Percentiles rank a stretch among this genome's conserved stretches.
Evolutionary conservation across 2,888 invertebrate genomes (phyloP).

Genomic region (Thereva nobilitata): DNA sequence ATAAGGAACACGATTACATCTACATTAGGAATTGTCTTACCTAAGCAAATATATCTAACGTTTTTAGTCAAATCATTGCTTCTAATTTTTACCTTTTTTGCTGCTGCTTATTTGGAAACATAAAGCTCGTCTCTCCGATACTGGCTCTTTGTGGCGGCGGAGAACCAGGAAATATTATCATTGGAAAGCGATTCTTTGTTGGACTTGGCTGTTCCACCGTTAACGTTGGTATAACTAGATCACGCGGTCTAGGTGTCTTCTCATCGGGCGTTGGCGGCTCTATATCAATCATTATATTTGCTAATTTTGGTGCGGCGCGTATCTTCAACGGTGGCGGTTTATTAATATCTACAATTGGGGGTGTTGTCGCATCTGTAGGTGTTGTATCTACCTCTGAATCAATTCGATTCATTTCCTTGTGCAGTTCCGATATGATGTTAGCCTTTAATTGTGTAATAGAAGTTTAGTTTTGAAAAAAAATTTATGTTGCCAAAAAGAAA

Average conservation of each 20-base stretch:
- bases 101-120: slow-evolving; percentile 58
- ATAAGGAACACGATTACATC: no score
- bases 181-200: slow-evolving; percentile 61
- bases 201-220: slow-evolving; percentile 72
- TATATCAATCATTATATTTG: slow-evolving; percentile 49
- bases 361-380: slow-evolving; percentile 48
- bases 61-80: neutral
- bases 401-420: slow-evolving; percentile 36
- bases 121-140: slow-evolving; percentile 55
- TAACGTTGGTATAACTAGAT: slow-evolving; percentile 66
- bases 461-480: no score
- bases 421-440: slow-evolving; percentile 35
- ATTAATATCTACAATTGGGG: slow-evolving; percentile 46
- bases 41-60: no score
- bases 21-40: no score
- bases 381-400: slow-evolving; percentile 48
- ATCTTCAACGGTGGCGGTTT: slow-evolving; percentile 39
- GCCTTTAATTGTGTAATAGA: neutral
- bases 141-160: slow-evolving; percentile 62
- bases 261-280: slow-evolving; percentile 51
- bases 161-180: slow-evolving; percentile 61
- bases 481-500: no score
- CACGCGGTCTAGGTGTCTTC: slow-evolving; percentile 56
- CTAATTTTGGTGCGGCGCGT: slow-evolving; percentile 30
- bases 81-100: slow-evolving; percentile 55